Evolutionary conservation across 1,140 invertebrate genomes (phyloP).

Genomic region (Liolophura sinensis): DNA sequence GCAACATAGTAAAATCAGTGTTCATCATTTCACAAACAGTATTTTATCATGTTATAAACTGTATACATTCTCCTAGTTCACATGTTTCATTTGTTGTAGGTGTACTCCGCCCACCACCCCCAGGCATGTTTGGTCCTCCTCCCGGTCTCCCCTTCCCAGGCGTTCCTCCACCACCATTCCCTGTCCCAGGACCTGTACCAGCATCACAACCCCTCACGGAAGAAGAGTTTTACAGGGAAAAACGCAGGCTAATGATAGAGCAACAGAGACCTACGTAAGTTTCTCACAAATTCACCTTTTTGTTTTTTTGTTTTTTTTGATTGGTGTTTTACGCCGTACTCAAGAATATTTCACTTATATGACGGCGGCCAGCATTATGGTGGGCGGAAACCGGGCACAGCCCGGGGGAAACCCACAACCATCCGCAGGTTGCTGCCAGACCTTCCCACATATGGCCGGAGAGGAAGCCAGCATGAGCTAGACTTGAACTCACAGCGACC

Average conservation of each 20-base stretch:
- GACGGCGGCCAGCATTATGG: too few relatives aligned
- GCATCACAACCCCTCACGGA: constrained; percentile 12
- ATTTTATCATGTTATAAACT: background rate
- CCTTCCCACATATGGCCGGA: too few relatives aligned
- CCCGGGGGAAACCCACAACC: too few relatives aligned
- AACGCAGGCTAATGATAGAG: constrained; percentile 19
- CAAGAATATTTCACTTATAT: too few relatives aligned
- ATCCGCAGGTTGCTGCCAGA: too few relatives aligned
- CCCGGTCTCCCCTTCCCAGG: constrained; percentile 6
- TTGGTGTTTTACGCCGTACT: too few relatives aligned
- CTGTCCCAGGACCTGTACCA: constrained; percentile 27
- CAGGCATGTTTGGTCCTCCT: constrained; percentile 8
- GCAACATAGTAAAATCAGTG: too few relatives aligned
- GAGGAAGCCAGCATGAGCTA: too few relatives aligned
- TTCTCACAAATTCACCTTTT: too few relatives aligned
- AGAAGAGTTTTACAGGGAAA: constrained; percentile 26
- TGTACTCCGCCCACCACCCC: constrained; percentile 1
- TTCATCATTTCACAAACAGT: background rate
- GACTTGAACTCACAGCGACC: too few relatives aligned
- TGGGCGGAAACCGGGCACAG: too few relatives aligned
- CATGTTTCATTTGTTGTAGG: background rate
- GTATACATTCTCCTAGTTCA: background rate
- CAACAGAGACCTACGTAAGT: background rate
- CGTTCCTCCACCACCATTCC: constrained; percentile 19
- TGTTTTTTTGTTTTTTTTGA: too few relatives aligned